A percentile compares a stretch with the other conserved stretches of the same genome.
phyloP scores from a whole-genome alignment of 2,888 invertebrate genomes.

The Cheiracanthium punctorium region DNA sequence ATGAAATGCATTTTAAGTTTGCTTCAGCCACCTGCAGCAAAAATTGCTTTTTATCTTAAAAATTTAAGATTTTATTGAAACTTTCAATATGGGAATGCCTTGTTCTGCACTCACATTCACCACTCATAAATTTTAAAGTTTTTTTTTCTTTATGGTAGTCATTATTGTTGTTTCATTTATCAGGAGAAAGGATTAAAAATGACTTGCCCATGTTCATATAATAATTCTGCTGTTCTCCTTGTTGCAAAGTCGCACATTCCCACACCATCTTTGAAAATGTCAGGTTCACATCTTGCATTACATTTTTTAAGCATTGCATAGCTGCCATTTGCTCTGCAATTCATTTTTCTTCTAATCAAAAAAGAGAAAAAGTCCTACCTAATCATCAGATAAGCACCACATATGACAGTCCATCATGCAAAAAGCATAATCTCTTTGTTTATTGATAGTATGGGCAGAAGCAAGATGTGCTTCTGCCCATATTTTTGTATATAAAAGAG shows the following conservation, averaged over 20 bases:
- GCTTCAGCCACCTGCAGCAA: not conserved
- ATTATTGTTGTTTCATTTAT: not conserved
- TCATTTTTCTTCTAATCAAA: too few relatives aligned
- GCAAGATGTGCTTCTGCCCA: too few relatives aligned
- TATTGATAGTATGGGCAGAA: too few relatives aligned
- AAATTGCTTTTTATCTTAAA: not conserved
- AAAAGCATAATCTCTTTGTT: too few relatives aligned
- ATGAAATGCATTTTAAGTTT: not conserved
- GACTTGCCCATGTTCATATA: not conserved
- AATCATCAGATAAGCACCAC: too few relatives aligned
- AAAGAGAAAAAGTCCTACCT: too few relatives aligned
- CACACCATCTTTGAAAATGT: too few relatives aligned
- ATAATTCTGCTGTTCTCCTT: not conserved
- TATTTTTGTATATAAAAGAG: too few relatives aligned
- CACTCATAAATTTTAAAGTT: not conserved
- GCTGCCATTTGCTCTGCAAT: too few relatives aligned
- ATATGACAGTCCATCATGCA: too few relatives aligned
- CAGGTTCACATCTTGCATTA: too few relatives aligned
- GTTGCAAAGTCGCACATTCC: not conserved
- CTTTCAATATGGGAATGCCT: not conserved
- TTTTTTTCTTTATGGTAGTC: not conserved
- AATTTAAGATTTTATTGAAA: not conserved
- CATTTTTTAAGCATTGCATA: too few relatives aligned
- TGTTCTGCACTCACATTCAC: not conserved
- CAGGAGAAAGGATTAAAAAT: not conserved